phyloP scores from a whole-genome alignment of 2,888 invertebrate genomes.

The Clistopyga incitator region DNA sequence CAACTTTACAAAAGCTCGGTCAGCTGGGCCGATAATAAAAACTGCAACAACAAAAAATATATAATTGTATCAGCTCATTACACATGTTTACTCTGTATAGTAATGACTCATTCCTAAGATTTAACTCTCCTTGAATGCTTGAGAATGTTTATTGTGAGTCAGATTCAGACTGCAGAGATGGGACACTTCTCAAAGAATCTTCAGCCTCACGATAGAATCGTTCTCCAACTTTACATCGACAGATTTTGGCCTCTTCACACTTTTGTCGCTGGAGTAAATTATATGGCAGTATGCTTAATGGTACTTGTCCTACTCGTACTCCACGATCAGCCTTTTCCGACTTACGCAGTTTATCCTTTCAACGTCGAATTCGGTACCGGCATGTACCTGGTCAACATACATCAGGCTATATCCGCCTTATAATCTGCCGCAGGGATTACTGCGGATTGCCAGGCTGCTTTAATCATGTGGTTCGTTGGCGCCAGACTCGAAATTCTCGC shows the following conservation, averaged over 20 bases:
- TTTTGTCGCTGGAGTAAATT: constrained; percentile 41
- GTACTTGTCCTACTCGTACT: constrained; percentile 64
- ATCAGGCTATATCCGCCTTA: constrained; percentile 54
- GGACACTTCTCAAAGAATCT: constrained; percentile 67
- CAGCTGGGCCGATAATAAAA: too few species aligned
- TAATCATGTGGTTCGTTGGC: constrained; percentile 70
- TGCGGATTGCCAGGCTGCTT: constrained; percentile 68
- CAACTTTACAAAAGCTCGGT: too few species aligned
- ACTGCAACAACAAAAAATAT: too few species aligned
- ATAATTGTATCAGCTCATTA: too few species aligned
- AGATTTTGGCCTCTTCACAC: constrained; percentile 57
- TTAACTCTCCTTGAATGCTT: not conserved
- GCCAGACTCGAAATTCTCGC: constrained; percentile 69
- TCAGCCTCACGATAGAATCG: constrained; percentile 25
- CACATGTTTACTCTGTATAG: too few species aligned
- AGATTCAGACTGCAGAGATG: constrained; percentile 51
- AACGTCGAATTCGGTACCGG: constrained; percentile 30
- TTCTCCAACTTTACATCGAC: constrained; percentile 65
- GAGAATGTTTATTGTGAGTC: not conserved
- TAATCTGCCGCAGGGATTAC: constrained; percentile 57
- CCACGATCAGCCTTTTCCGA: constrained; percentile 51
- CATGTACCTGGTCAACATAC: constrained; percentile 41
- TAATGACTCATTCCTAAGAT: not conserved
- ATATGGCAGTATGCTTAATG: constrained; percentile 57
- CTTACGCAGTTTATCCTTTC: constrained; percentile 61